These are phyloP conservation scores for Lasioglossum leucozonium DNA, from an alignment of 2,888 invertebrate genomes.

Conservation along the genomic window DNA sequence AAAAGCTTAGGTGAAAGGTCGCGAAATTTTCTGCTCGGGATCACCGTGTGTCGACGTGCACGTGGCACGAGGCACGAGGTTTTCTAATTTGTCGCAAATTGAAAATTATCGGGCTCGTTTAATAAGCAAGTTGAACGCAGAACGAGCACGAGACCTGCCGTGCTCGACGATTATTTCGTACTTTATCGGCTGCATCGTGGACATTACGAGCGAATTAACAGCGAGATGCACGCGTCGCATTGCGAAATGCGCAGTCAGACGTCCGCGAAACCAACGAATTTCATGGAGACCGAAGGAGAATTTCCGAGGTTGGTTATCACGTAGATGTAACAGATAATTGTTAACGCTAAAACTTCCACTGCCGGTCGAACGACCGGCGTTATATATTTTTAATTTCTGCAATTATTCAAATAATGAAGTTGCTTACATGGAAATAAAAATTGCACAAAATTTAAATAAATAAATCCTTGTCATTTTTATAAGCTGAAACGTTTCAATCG, in stretches of 20 bases:
- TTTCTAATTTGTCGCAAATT: conserved; percentile 4
- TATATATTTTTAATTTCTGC: no score
- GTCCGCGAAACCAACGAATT: neutral
- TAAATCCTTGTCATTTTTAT: no score
- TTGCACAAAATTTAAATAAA: no score
- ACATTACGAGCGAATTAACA: conserved; percentile 5
- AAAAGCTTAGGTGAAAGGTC: neutral
- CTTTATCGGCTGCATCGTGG: neutral
- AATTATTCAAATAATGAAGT: no score
- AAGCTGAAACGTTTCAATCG: no score
- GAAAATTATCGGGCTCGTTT: neutral
- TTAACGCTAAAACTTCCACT: no score
- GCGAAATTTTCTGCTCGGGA: neutral
- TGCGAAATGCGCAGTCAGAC: conserved; percentile 8
- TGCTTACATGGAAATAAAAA: no score
- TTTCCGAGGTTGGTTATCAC: neutral
- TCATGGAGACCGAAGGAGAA: neutral
- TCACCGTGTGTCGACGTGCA: neutral
- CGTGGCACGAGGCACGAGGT: neutral
- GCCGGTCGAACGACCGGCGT: no score
- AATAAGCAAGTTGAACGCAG: neutral
- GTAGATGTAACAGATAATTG: neutral
- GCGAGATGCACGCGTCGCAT: neutral
- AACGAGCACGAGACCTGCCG: neutral
- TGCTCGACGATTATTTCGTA: conserved; percentile 9